phyloP scores from a whole-genome alignment of 2,797 vertebrate genomes.

The Coilia nasus region DNA sequence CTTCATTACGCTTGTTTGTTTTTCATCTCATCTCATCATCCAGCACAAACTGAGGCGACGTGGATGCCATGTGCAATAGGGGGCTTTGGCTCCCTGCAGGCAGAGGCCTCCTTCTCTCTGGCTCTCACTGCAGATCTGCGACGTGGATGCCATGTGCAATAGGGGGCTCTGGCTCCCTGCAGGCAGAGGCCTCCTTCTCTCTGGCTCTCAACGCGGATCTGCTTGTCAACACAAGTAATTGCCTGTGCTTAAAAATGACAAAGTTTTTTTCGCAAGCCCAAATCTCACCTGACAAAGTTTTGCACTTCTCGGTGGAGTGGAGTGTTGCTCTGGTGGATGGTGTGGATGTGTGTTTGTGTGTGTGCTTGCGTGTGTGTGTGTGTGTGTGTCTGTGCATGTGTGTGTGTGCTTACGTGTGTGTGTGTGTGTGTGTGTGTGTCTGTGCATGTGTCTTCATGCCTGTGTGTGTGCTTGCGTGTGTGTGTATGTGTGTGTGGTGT shows the following conservation, averaged over 20 bases:
- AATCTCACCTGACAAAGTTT: slow-evolving; percentile 67
- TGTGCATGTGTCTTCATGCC: too few species aligned
- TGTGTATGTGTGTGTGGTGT: not conserved
- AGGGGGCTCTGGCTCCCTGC: slow-evolving; percentile 21
- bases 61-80: not conserved
- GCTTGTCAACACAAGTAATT: slow-evolving; percentile 71
- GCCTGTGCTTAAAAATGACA: slow-evolving; percentile 59
- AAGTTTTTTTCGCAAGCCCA: slow-evolving; percentile 52
- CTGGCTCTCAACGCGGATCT: slow-evolving; percentile 63
- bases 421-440: too few species aligned
- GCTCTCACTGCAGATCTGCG: slow-evolving; percentile 64
- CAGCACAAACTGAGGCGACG: slow-evolving; percentile 38
- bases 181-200: slow-evolving; percentile 45
- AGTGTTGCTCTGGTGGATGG: too few species aligned
- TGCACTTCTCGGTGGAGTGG: not conserved
- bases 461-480: too few species aligned
- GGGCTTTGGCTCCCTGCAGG: slow-evolving; percentile 20
- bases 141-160: slow-evolving; percentile 33
- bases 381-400: too few species aligned
- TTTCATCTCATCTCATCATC: slow-evolving; percentile 59
- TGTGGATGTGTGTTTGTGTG: too few species aligned
- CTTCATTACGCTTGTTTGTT: slow-evolving; percentile 66
- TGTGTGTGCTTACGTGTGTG: too few species aligned
- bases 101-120: slow-evolving; percentile 49
- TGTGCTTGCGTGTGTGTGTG: too few species aligned